Evolutionary conservation across 2,888 invertebrate genomes (phyloP).

Genomic region (Lamproptera curius): DNA sequence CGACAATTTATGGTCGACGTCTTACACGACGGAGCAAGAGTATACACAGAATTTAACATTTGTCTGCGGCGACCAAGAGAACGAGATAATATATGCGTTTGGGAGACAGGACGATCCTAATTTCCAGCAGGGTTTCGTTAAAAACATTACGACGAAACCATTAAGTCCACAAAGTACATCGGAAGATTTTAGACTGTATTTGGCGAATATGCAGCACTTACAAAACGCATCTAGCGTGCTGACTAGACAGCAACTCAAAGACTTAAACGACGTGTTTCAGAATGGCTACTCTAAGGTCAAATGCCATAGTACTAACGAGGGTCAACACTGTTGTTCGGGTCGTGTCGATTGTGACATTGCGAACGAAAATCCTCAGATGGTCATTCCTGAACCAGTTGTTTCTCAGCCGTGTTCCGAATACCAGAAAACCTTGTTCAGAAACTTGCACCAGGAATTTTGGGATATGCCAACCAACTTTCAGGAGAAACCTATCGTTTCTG

Average conservation of each 20-base stretch:
- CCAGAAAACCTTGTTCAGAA: slow-evolving; percentile 80
- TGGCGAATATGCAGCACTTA: slow-evolving; percentile 85
- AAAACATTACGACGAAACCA: slow-evolving; percentile 81
- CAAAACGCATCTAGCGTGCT: slow-evolving; percentile 84
- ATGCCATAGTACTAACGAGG: slow-evolving; percentile 49
- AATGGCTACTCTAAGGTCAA: slow-evolving; percentile 71
- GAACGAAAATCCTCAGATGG: slow-evolving; percentile 58
- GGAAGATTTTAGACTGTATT: slow-evolving; percentile 84
- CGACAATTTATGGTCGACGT: slow-evolving; percentile 71
- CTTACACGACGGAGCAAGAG: slow-evolving; percentile 58
- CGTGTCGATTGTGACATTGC: slow-evolving; percentile 45
- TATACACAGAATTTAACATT: slow-evolving; percentile 62
- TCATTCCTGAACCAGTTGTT: slow-evolving; percentile 49
- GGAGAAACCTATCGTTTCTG: slow-evolving; percentile 92
- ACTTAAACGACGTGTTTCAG: slow-evolving; percentile 78
- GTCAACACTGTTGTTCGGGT: slow-evolving; percentile 55
- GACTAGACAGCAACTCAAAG: slow-evolving; percentile 78
- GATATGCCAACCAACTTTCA: slow-evolving; percentile 95
- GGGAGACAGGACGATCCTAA: slow-evolving; percentile 61
- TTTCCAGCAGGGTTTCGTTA: slow-evolving; percentile 55
- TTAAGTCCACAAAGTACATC: slow-evolving; percentile 81
- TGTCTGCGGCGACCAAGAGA: slow-evolving; percentile 69
- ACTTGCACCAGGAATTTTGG: slow-evolving; percentile 92
- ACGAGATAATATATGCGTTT: slow-evolving; percentile 71
- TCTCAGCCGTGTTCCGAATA: slow-evolving; percentile 77